Conservation (phyloP, 2,113 vertebrate genomes). For the Siniperca chuatsi region DNA sequence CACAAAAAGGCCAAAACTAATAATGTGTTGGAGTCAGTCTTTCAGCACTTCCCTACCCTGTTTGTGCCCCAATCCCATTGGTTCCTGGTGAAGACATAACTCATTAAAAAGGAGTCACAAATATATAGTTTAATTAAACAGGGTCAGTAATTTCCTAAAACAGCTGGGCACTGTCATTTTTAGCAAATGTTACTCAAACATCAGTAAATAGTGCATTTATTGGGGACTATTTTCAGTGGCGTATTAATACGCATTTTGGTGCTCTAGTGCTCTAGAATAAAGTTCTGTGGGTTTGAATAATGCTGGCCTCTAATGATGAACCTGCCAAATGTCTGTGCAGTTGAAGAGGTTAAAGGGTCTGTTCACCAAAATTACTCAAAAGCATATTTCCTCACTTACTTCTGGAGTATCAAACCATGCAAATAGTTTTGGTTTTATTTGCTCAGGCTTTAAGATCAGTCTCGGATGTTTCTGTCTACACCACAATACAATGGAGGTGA, state of each 20-base stretch:
- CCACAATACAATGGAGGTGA: too few species aligned
- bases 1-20: too few species aligned
- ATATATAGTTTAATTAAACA: not conserved
- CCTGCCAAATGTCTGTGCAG: not conserved
- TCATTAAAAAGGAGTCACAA: not conserved
- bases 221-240: not conserved
- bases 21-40: too few species aligned
- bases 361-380: not conserved
- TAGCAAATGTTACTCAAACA: not conserved
- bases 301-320: not conserved
- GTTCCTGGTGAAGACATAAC: not conserved
- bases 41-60: not conserved
- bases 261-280: not conserved
- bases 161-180: not conserved
- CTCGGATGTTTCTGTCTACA: too few species aligned
- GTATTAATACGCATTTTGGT: not conserved
- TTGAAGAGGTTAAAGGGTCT: constrained; percentile 1
- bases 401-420: not conserved
- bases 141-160: not conserved
- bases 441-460: not conserved
- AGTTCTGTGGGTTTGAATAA: not conserved
- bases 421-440: not conserved
- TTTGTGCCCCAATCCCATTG: not conserved
- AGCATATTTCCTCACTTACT: not conserved
- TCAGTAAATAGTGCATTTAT: not conserved